phyloP scores from a whole-genome alignment of 2,113 vertebrate genomes.

The Stomatorhinus ivindoensis region DNA sequence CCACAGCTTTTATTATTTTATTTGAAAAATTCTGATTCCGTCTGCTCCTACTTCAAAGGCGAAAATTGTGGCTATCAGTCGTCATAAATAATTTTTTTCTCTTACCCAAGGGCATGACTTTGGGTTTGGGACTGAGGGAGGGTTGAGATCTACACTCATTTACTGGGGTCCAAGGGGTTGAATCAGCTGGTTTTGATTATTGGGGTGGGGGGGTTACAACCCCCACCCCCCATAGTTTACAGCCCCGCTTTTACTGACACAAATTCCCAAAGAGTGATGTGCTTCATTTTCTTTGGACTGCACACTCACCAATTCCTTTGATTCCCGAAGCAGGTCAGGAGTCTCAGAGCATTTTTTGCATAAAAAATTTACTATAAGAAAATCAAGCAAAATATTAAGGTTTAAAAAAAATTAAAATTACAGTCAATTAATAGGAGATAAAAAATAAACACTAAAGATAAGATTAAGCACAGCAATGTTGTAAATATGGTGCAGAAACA shows the following conservation, averaged over 20 bases:
- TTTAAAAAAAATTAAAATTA: neutral
- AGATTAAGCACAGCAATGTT: neutral
- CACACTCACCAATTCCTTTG: neutral
- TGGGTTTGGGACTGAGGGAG: neutral
- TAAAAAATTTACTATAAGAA: constrained; percentile 1
- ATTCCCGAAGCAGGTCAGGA: neutral
- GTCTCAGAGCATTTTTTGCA: neutral
- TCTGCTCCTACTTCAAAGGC: neutral
- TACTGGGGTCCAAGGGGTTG: neutral
- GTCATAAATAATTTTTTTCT: neutral
- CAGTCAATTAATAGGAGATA: neutral
- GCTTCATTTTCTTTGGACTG: neutral
- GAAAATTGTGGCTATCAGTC: neutral
- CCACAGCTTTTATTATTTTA: neutral
- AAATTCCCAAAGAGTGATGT: neutral
- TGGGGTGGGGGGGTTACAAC: neutral
- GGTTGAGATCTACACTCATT: neutral
- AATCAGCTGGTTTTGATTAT: neutral
- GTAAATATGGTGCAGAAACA: neutral
- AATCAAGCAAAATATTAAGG: neutral
- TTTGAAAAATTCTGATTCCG: neutral
- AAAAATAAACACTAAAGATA: neutral
- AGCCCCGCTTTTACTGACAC: neutral
- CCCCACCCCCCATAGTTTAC: neutral
- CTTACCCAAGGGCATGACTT: neutral